phyloP scores from a whole-genome alignment of 1,140 invertebrate genomes.

The Meteorus sp. region DNA sequence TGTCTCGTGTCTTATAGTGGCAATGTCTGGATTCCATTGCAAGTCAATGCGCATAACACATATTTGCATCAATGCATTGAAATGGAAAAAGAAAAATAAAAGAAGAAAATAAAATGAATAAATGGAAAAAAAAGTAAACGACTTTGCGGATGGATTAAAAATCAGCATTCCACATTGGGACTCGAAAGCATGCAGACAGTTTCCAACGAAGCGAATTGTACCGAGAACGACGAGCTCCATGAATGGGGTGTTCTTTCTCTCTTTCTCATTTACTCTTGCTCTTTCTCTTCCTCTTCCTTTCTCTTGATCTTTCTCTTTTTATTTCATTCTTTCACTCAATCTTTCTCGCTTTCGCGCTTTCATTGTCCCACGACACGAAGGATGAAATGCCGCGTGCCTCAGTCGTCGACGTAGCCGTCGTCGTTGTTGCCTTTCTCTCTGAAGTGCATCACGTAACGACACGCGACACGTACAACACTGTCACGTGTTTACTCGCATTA shows the following conservation, averaged over 20 bases:
- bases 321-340: no score
- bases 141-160: conserved; percentile 10
- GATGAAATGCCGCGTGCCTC: background rate
- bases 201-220: conserved; percentile 51
- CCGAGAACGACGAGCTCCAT: conserved; percentile 38
- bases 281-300: background rate
- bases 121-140: background rate
- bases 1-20: conserved; percentile 11
- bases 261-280: background rate
- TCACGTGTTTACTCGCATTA: conserved; percentile 17
- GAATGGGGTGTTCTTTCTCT: conserved; percentile 35
- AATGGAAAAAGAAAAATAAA: background rate
- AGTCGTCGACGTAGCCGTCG: background rate
- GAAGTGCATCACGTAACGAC: conserved; percentile 18
- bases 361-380: background rate
- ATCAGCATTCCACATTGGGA: conserved; percentile 42
- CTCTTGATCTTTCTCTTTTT: background rate
- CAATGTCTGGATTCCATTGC: conserved; percentile 12
- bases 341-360: no score
- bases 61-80: background rate
- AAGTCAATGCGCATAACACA: conserved; percentile 8
- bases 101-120: background rate
- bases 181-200: conserved; percentile 31
- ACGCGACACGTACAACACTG: conserved; percentile 17
- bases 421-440: background rate